These are phyloP conservation scores for Pavo muticus DNA, from an alignment of 2,113 vertebrate genomes.

Conservation along the genomic window DNA sequence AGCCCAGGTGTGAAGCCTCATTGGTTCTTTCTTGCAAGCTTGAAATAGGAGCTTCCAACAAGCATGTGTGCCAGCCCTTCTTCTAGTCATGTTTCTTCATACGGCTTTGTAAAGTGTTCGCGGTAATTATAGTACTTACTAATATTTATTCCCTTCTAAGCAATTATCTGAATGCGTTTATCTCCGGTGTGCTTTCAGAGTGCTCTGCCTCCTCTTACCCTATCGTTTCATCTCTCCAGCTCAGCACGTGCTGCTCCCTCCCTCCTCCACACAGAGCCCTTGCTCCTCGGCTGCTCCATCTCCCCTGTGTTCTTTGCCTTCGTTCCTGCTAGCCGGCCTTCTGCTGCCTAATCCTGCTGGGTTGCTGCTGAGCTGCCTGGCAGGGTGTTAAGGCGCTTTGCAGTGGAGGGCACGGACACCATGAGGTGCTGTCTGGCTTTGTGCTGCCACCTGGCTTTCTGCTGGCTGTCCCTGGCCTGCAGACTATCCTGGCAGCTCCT, in stretches of 20 bases:
- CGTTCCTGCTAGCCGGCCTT: not conserved
- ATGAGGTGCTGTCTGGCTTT: not conserved
- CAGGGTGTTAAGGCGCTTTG: not conserved
- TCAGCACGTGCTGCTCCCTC: not conserved
- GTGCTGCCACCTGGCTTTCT: not conserved
- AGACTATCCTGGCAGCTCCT: not conserved
- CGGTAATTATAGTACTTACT: conserved; percentile 66
- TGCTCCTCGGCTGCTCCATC: not conserved
- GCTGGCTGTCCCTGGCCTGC: conserved; percentile 6
- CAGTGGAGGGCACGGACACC: not conserved
- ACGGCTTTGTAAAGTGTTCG: not conserved
- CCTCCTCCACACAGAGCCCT: not conserved
- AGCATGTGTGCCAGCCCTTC: conserved; percentile 2
- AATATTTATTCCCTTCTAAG: conserved; percentile 57
- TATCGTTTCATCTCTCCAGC: not conserved
- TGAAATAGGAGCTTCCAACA: conserved; percentile 19
- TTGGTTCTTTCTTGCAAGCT: conserved; percentile 20
- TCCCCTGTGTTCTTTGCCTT: not conserved
- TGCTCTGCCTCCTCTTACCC: not conserved
- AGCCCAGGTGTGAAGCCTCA: conserved; percentile 34
- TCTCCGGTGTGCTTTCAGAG: conserved; percentile 23
- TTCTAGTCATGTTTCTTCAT: conserved; percentile 49
- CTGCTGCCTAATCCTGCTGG: not conserved
- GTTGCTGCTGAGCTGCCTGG: not conserved
- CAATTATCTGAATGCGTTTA: conserved; percentile 36